phyloP scores from a whole-genome alignment of 2,888 invertebrate genomes.

The Drosophila parthenogenetica region DNA sequence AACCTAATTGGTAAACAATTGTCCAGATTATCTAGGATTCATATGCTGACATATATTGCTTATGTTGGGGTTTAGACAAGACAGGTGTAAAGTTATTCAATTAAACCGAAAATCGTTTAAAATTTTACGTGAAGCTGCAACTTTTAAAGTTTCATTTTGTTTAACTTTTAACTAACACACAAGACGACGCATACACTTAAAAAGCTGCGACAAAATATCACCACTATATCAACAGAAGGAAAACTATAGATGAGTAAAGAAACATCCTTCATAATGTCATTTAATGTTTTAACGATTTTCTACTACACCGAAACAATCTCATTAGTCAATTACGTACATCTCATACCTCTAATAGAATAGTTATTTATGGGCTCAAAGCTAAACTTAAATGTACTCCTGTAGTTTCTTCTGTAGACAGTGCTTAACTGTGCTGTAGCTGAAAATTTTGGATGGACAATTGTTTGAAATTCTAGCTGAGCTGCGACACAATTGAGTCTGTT shows the following conservation, averaged over 20 bases:
- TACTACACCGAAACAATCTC: conserved; percentile 54
- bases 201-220: conserved; percentile 61
- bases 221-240: conserved; percentile 34
- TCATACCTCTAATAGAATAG: conserved; percentile 35
- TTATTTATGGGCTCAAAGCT: conserved; percentile 25
- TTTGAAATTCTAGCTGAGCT: background rate
- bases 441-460: background rate
- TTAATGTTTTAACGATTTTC: conserved; percentile 39
- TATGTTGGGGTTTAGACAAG: conserved; percentile 31
- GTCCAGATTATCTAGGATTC: conserved; percentile 11
- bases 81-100: background rate
- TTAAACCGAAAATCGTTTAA: background rate
- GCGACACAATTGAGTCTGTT: background rate
- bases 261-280: conserved; percentile 18
- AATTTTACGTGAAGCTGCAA: conserved; percentile 34
- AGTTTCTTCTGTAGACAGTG: background rate
- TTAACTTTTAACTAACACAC: conserved; percentile 69
- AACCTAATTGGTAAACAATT: background rate
- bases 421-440: background rate
- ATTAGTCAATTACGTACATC: conserved; percentile 49
- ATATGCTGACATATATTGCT: conserved; percentile 64
- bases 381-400: conserved; percentile 13
- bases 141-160: conserved; percentile 54
- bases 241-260: background rate
- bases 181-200: conserved; percentile 48